Base-by-base conservation (phyloP, 2,797 vertebrate genomes). In the Graptemys geographica region DNA sequence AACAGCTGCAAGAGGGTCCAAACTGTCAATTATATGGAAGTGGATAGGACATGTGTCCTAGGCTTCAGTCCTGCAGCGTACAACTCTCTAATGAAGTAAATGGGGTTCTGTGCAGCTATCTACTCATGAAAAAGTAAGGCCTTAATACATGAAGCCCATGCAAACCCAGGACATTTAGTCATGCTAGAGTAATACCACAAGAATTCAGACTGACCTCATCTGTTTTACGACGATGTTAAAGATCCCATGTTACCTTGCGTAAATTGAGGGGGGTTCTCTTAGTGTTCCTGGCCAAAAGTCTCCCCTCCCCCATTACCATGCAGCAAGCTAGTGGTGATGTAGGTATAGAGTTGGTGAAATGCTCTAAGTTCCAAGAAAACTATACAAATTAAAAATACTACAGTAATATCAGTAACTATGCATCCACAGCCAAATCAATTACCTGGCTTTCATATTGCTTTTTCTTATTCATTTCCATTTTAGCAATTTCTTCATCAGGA, bases 401-500 rank as follows among this genome's bases (percentile, higher is more conserved):
- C 33, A 31, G 31, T 47, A n/a, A 19, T n/a, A 51, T 69, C n/a
- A 41, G 27, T 44, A 31, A 23, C 44, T 51, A 49, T 9, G 18
- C 6, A 84, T 1, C 55, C 5, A 53, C 53, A 56, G 11, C 3
- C 28, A 31, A 25, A 10, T 18, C 0, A 0, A 23, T 94, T 98
- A 99, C 99, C 99, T 99, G 98, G 44, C 79, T 95, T 37, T 98
- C 98, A 19, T 97, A 97, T 15, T 98, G 98, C 95, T 98, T 99
- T 97, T 99, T 99, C 93, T 96, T 98, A 0, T 97, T 98, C 98
- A 98, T 98, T 94, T 98, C 98, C 49, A 96, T 93, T 80, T 98
- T 98, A 31, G 98, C 97, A 72, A 98, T 86, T 96, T 99, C 99
- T 93, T 99, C 99, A 87, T 99, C 99, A 2, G 98, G 97, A 97